Percentiles rank a stretch among this genome's conserved stretches.
Evolutionary conservation across 2,113 vertebrate genomes (phyloP).

Genomic region (Petrocephalus microphthalmus): DNA sequence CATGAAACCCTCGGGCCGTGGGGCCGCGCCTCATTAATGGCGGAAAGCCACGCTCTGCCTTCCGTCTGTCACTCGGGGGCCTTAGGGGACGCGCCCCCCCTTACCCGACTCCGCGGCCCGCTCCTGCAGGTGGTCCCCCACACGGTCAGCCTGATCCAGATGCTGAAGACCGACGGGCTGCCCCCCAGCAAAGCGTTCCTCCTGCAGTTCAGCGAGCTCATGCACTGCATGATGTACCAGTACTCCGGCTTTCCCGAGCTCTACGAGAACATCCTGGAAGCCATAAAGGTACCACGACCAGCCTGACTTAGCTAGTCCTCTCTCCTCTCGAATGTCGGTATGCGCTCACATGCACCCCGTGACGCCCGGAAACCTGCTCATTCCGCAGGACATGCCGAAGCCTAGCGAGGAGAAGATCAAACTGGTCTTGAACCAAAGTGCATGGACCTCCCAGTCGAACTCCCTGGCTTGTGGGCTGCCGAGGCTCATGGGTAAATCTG

Average conservation of each 20-base stretch:
- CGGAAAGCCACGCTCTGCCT: background rate
- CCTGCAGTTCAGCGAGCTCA: slow-evolving; percentile 79
- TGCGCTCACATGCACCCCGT: background rate
- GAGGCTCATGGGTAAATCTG: slow-evolving; percentile 85
- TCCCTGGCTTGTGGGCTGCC: slow-evolving; percentile 80
- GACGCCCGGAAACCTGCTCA: background rate
- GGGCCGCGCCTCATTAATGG: background rate
- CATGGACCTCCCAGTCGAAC: slow-evolving; percentile 95
- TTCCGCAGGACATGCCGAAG: slow-evolving; percentile 77
- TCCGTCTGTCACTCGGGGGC: background rate
- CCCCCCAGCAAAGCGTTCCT: slow-evolving; percentile 80
- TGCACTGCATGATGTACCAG: slow-evolving; percentile 99
- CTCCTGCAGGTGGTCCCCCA: slow-evolving; percentile 78
- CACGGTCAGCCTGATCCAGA: slow-evolving; percentile 74
- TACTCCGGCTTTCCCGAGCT: slow-evolving; percentile 98
- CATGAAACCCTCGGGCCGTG: background rate
- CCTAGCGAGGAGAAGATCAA: slow-evolving; percentile 92
- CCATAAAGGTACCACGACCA: slow-evolving; percentile 74
- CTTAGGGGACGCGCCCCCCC: background rate
- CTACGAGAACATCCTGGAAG: slow-evolving; percentile 89
- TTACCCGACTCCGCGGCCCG: background rate
- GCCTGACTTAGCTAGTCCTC: background rate
- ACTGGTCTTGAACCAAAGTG: slow-evolving; percentile 89
- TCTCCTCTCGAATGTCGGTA: background rate
- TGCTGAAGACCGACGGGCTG: slow-evolving; percentile 76